These are phyloP conservation scores for Ardeotis arabs DNA, from an alignment of 2,113 vertebrate species.

Conservation along the genomic window DNA sequence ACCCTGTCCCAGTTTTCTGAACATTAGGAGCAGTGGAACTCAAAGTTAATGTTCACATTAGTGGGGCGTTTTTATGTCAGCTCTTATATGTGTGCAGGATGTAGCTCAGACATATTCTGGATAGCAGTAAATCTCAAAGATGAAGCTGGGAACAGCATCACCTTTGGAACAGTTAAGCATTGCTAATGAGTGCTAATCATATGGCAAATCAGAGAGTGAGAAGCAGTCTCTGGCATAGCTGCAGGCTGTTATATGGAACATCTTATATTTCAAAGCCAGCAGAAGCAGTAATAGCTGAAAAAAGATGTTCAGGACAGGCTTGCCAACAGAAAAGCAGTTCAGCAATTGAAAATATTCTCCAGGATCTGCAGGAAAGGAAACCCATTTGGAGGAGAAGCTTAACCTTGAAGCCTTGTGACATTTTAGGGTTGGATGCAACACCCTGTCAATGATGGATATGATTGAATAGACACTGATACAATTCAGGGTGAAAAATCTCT, in stretches of 20 bases:
- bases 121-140: background rate
- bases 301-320: background rate
- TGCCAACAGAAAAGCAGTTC: conserved; percentile 4
- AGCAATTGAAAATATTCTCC: background rate
- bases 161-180: conserved; percentile 2
- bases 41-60: background rate
- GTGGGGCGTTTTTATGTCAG: background rate
- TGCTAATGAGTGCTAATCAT: conserved; percentile 50
- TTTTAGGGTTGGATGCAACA: background rate
- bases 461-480: background rate
- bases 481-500: background rate
- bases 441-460: fast-evolving
- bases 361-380: background rate
- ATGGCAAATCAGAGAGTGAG: conserved; percentile 12
- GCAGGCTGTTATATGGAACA: background rate
- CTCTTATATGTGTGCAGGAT: background rate
- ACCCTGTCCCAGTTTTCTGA: background rate
- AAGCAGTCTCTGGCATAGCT: conserved; percentile 23
- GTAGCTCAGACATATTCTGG: background rate
- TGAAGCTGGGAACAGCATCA: background rate
- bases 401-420: background rate
- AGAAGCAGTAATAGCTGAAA: background rate
- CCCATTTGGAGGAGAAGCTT: background rate
- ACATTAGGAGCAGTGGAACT: background rate
- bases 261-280: conserved; percentile 27